Conservation (phyloP, 2,113 vertebrate species). For the Protobothrops flavoviridis region DNA sequence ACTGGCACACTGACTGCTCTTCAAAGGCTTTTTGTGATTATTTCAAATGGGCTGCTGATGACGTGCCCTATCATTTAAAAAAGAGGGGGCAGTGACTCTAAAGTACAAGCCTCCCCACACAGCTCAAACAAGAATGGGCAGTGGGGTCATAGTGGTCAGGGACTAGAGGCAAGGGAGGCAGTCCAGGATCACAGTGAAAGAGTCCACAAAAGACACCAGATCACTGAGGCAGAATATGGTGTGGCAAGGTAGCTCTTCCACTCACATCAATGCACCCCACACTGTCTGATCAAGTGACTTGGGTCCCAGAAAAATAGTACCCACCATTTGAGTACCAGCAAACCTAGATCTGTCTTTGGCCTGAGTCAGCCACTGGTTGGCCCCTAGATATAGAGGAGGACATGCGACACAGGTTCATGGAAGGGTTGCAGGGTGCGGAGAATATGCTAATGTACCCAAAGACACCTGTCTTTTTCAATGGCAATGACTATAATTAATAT, state of each 20-base stretch:
- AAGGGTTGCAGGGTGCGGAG: not conserved
- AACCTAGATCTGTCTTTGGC: not conserved
- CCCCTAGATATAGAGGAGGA: not conserved
- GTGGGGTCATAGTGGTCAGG: not conserved
- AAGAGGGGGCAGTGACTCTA: not conserved
- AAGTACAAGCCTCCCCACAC: not conserved
- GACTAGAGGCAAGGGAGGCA: not conserved
- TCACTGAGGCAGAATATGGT: not conserved
- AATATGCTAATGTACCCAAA: not conserved
- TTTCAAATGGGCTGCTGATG: not conserved
- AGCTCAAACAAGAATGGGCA: not conserved
- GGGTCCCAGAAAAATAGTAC: not conserved
- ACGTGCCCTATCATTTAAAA: not conserved
- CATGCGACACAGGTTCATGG: not conserved
- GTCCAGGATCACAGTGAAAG: not conserved
- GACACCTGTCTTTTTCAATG: not conserved
- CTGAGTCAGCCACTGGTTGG: not conserved
- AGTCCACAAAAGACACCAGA: not conserved
- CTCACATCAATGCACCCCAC: not conserved
- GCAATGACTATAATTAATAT: not conserved
- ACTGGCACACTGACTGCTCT: not conserved
- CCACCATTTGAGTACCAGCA: not conserved
- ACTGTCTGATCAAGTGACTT: not conserved
- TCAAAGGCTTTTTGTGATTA: not conserved
- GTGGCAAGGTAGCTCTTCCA: not conserved